Conservation (phyloP, 2,888 invertebrate species). For the Drosophila testacea region DNA sequence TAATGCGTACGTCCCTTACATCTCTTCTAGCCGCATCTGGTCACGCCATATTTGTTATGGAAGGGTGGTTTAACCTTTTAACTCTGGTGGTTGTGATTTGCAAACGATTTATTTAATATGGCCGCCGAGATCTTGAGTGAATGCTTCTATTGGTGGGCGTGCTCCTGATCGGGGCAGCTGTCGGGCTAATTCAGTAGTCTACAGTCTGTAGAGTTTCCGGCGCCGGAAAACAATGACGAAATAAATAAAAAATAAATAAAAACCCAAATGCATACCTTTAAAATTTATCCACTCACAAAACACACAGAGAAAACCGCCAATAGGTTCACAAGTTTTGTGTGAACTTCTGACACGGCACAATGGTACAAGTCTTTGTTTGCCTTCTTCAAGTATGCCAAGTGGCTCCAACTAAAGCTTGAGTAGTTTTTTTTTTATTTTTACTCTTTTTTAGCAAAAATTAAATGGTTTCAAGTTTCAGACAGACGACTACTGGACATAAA, state of each 20-base stretch:
- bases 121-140: conserved; percentile 6
- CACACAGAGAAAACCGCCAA: conserved; percentile 24
- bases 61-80: conserved; percentile 23
- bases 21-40: background rate
- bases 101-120: conserved; percentile 18
- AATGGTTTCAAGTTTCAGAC: conserved; percentile 73
- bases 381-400: conserved; percentile 24
- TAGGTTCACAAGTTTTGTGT: conserved; percentile 74
- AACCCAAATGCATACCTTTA: conserved; percentile 15
- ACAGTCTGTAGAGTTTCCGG: conserved; percentile 64
- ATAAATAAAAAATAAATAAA: too few relatives aligned
- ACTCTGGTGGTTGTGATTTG: background rate
- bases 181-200: conserved; percentile 49
- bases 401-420: conserved; percentile 4
- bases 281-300: conserved; percentile 8
- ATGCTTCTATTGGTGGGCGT: conserved; percentile 19
- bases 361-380: conserved; percentile 21
- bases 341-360: conserved; percentile 68
- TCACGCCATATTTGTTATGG: conserved; percentile 20
- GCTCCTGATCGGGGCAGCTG: conserved; percentile 36
- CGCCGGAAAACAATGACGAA: conserved; percentile 15
- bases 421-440: too few relatives aligned
- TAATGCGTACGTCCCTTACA: background rate
- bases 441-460: conserved; percentile 33
- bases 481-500: conserved; percentile 26